A percentile compares a stretch with the other conserved stretches of the same genome.
phyloP scores from a whole-genome alignment of 2,797 vertebrate genomes.

The Phaenicophaeus curvirostris region DNA sequence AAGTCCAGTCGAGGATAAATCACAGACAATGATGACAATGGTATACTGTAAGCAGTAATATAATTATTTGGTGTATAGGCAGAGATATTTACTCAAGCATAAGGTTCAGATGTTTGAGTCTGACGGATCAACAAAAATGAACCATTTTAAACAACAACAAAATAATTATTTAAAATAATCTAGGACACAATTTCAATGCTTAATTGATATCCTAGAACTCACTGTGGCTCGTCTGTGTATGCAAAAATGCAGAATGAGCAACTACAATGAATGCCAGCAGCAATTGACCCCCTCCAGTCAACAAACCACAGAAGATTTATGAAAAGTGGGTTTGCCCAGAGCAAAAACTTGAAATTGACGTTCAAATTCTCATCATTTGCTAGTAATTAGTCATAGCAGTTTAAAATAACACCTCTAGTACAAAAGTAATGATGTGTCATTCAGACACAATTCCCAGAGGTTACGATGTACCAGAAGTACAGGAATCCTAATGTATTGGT shows the following conservation, averaged over 20 bases:
- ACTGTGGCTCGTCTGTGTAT: background rate
- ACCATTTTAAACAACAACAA: background rate
- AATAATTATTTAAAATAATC: background rate
- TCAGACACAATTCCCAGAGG: background rate
- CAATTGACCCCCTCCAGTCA: background rate
- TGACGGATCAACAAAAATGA: background rate
- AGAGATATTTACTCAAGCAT: background rate
- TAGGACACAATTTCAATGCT: background rate
- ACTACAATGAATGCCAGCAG: accelerated
- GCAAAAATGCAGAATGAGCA: background rate
- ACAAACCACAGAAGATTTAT: background rate
- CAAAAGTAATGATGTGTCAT: background rate
- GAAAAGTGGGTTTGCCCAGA: background rate
- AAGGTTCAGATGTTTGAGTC: background rate
- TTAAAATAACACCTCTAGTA: background rate
- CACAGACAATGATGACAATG: accelerated
- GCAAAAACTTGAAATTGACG: background rate
- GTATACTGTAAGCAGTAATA: background rate
- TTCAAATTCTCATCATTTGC: background rate
- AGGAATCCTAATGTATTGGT: background rate
- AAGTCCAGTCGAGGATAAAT: background rate
- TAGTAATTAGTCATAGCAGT: background rate
- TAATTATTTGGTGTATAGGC: accelerated
- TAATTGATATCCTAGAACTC: background rate
- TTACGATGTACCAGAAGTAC: accelerated